Base-by-base conservation (phyloP, 2,113 vertebrate genomes). In the Nannobrachium achirus region DNA sequence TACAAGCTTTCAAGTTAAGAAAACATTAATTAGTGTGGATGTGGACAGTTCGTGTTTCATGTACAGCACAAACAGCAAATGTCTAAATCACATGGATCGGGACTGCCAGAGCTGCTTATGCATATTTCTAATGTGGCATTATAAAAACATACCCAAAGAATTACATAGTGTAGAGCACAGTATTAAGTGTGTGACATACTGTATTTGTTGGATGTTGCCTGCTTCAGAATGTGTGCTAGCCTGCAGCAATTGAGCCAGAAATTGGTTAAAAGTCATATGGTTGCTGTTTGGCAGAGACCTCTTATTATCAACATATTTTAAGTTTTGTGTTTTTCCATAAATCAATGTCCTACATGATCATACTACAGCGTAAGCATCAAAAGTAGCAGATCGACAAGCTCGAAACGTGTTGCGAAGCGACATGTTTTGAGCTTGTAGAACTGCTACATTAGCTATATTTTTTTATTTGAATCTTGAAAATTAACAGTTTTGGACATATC, bases 1-100 rank as follows among this genome's bases (percentile, higher is more conserved):
- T 73, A 70, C 64, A 56, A 53, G 62, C 86, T 91, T 91, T 92
- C 82, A 93, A 90, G 82, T 87, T 78, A 74, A 50, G 83, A 81
- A 86, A 89, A 90, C 89, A 89, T 85, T 83, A 88, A 88, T 91
- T 90, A 86, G 81, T 56, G 61, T 75, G 82, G 84, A 81, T 64
- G 59, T 73, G 76, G 81, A 73, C 88, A 82, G 82, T 90, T 87
- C 86, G 57, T 16, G 61, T 89, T 91, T 88, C 75, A 87, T 89
- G 84, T 89, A 55, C 63, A 56, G 66, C 66, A 48, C 56, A 76
- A 84, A 88, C 79, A 78, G 68, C 14, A 73, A 84, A 76, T 80
- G 78, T 86, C 63, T 79, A 70, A 85, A 88, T 89, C 79, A 73
- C 75, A 79, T 84, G 69, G 58, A 85, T 85, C 72, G 58, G 73